A percentile compares a stretch with the other conserved stretches of the same genome.
phyloP scores from a whole-genome alignment of 2,888 invertebrate species.

The Thecocarcelia acutangulata region DNA sequence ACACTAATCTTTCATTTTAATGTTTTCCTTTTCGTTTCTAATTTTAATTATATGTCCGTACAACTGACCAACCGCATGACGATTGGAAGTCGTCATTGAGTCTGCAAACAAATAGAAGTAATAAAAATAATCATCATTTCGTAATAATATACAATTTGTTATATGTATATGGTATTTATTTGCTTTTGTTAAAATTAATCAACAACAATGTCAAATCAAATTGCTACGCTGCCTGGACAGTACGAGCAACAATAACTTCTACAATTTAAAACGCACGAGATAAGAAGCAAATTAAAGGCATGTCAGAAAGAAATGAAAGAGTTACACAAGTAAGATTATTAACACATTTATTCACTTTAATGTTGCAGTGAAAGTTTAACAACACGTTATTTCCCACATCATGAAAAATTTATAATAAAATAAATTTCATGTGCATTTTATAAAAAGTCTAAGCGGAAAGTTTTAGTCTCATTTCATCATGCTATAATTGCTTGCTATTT shows the following conservation, averaged over 20 bases:
- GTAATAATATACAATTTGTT: constrained; percentile 38
- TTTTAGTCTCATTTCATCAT: too few relatives aligned
- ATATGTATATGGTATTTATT: background rate
- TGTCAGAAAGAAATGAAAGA: background rate
- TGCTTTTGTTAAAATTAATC: constrained; percentile 32
- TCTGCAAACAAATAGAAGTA: constrained; percentile 56
- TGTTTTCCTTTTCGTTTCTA: background rate
- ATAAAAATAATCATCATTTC: constrained; percentile 22
- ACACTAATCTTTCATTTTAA: constrained; percentile 2
- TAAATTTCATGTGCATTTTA: too few relatives aligned
- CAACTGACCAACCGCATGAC: constrained; percentile 11
- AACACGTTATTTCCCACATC: too few relatives aligned
- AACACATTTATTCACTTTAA: background rate
- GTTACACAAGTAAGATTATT: background rate
- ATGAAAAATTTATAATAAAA: too few relatives aligned
- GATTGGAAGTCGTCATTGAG: constrained; percentile 49
- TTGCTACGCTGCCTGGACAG: constrained; percentile 35
- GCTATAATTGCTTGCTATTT: too few relatives aligned
- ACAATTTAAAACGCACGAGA: constrained; percentile 27
- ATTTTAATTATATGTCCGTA: constrained; percentile 35
- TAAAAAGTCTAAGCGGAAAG: too few relatives aligned
- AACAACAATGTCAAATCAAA: constrained; percentile 48
- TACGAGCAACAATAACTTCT: constrained; percentile 5
- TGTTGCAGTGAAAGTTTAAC: background rate
- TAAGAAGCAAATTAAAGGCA: constrained; percentile 9